These are phyloP conservation scores for Mastomys natalensis DNA, from an alignment of 2,113 vertebrate genomes.

Conservation along the genomic window DNA sequence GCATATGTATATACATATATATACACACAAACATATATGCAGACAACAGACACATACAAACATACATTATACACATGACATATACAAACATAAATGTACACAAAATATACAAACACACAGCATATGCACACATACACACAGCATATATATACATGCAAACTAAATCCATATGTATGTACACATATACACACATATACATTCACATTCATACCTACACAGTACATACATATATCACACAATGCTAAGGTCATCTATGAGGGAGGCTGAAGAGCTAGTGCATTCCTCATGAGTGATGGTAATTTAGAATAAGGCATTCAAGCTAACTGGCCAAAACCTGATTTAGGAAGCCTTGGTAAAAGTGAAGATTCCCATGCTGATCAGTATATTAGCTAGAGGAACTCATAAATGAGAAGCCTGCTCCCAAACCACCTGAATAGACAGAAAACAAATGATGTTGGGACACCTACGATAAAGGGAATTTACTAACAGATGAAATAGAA, in stretches of 20 bases:
- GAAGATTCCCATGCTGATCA: slow-evolving; percentile 59
- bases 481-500: slow-evolving; percentile 73
- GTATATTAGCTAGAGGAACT: slow-evolving; percentile 64
- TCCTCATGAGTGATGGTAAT: not conserved
- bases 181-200: not conserved
- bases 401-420: slow-evolving; percentile 59
- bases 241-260: not conserved
- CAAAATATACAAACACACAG: not conserved
- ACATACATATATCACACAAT: not conserved
- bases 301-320: not conserved
- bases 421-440: slow-evolving; percentile 19
- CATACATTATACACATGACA: not conserved
- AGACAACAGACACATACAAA: not conserved
- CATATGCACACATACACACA: too few species aligned
- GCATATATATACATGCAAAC: not conserved
- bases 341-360: slow-evolving; percentile 50
- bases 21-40: not conserved
- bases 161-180: not conserved
- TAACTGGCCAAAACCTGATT: slow-evolving; percentile 62
- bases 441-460: slow-evolving; percentile 73
- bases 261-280: not conserved
- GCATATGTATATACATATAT: not conserved
- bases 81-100: not conserved
- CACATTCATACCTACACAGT: not conserved
- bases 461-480: slow-evolving; percentile 71